Conservation (phyloP, 1,140 invertebrate genomes). For the Schmidtea mediterranea region DNA sequence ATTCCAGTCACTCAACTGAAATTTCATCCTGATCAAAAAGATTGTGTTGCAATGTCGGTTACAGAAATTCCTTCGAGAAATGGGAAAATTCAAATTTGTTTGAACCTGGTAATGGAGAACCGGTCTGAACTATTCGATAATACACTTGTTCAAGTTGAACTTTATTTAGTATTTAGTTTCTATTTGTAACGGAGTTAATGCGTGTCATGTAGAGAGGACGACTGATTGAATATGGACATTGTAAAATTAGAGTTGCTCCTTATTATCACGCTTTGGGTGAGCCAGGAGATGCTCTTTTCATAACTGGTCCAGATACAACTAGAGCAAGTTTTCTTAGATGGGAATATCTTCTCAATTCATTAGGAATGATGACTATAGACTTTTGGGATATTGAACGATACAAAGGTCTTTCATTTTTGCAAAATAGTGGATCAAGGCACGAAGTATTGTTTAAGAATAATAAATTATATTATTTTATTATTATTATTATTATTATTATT, state of each 20-base stretch:
- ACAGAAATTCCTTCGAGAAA: not conserved
- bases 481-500: no score
- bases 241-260: not conserved
- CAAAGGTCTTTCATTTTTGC: not conserved
- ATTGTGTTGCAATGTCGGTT: not conserved
- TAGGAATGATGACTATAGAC: not conserved
- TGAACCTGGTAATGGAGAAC: not conserved
- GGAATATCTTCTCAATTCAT: not conserved
- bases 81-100: not conserved
- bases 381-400: conserved; percentile 1
- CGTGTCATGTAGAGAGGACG: not conserved
- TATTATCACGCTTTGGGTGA: not conserved
- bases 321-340: not conserved
- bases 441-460: not conserved
- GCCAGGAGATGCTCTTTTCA: conserved; percentile 1
- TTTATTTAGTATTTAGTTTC: not conserved
- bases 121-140: not conserved
- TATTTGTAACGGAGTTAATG: no score
- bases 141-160: not conserved
- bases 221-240: not conserved
- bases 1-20: not conserved
- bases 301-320: not conserved
- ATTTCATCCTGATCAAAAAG: conserved; percentile 1
- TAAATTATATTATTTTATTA: no score
- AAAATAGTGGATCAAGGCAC: not conserved